These are phyloP conservation scores for Crossocerus cetratus DNA, from an alignment of 2,888 invertebrate genomes.

Conservation along the genomic window DNA sequence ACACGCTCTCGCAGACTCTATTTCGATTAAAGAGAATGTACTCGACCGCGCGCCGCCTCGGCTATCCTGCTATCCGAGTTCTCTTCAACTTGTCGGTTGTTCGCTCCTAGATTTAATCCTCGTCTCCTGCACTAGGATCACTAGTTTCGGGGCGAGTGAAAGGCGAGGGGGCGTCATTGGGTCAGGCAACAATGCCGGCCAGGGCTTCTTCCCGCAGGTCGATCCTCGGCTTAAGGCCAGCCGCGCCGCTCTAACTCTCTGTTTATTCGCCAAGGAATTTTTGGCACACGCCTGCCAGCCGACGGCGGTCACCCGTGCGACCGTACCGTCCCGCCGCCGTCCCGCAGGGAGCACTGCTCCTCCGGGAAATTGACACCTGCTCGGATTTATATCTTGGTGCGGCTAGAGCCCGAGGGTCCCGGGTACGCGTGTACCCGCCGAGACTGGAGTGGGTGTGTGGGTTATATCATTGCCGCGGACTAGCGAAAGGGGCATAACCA, in stretches of 20 bases:
- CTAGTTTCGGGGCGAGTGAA: too few species aligned
- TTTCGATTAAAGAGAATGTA: too few species aligned
- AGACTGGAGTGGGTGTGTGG: neutral
- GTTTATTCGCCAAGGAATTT: neutral
- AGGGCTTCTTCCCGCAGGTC: slow-evolving; percentile 10
- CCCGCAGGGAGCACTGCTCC: too few species aligned
- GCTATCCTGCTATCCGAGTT: too few species aligned
- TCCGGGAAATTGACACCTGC: too few species aligned
- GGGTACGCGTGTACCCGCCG: neutral
- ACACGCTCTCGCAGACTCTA: too few species aligned
- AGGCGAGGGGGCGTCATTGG: slow-evolving; percentile 47
- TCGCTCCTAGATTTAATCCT: too few species aligned
- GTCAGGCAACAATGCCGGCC: slow-evolving; percentile 34
- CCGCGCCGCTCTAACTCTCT: slow-evolving; percentile 18
- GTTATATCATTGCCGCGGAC: neutral
- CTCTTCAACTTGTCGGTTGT: too few species aligned
- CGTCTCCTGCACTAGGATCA: too few species aligned
- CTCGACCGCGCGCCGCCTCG: too few species aligned
- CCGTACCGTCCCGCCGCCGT: neutral
- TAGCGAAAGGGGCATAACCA: neutral
- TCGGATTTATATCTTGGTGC: too few species aligned
- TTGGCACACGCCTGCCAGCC: too few species aligned
- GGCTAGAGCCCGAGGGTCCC: neutral
- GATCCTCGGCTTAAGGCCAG: slow-evolving; percentile 28
- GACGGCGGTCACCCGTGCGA: neutral